Percentiles rank a stretch among this genome's conserved stretches.
phyloP scores from a whole-genome alignment of 2,888 invertebrate genomes.

The Hirtodrosophila duncani region DNA sequence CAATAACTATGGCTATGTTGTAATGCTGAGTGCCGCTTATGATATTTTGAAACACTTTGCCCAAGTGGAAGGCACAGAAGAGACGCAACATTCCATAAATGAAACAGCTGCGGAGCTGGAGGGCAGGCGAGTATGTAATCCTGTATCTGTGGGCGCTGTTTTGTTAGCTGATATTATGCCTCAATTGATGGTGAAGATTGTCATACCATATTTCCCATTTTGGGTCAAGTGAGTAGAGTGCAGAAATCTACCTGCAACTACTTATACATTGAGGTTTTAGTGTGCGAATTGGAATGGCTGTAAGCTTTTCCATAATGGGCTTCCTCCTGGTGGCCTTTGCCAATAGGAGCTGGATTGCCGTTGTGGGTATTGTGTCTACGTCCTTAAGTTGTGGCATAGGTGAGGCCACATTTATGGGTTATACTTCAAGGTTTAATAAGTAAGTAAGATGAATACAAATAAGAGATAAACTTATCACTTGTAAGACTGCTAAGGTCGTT shows the following conservation, averaged over 20 bases:
- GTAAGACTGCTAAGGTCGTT: too few species aligned
- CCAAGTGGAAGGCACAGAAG: slow-evolving; percentile 49
- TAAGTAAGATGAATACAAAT: too few species aligned
- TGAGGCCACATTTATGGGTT: slow-evolving; percentile 87
- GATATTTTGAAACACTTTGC: slow-evolving; percentile 81
- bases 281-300: slow-evolving; percentile 81
- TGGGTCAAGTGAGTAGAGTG: slow-evolving; percentile 82
- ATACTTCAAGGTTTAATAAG: slow-evolving; percentile 85
- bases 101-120: slow-evolving; percentile 27
- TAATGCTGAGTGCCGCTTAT: slow-evolving; percentile 91
- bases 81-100: neutral
- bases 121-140: slow-evolving; percentile 83
- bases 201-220: slow-evolving; percentile 85
- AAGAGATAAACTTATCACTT: too few species aligned
- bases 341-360: slow-evolving; percentile 81
- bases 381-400: slow-evolving; percentile 88
- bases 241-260: too few species aligned
- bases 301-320: slow-evolving; percentile 81
- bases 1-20: slow-evolving; percentile 92
- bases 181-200: slow-evolving; percentile 84
- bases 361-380: slow-evolving; percentile 85
- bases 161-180: slow-evolving; percentile 89
- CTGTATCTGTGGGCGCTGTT: slow-evolving; percentile 86
- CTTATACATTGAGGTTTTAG: slow-evolving; percentile 79
- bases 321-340: slow-evolving; percentile 85